Base-by-base conservation (phyloP, 2,888 invertebrate genomes). In the Entomobrya multifasciata region DNA sequence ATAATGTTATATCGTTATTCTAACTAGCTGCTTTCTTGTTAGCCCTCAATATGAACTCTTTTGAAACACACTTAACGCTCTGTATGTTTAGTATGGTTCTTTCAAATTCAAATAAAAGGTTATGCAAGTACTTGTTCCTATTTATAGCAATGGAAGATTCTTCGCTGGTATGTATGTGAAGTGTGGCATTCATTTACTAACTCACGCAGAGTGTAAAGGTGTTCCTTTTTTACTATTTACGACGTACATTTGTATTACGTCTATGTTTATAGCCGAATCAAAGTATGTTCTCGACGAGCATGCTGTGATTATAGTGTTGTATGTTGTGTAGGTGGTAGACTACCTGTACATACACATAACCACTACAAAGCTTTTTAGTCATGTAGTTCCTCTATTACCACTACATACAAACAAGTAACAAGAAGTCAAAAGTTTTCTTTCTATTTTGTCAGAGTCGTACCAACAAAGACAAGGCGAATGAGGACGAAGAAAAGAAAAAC, bases 211-310 rank as follows among this genome's bases (percentile, higher is more conserved):
- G 72, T 30, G 55, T 15, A 55, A 17, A 52, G 15, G 47, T 57
- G 36, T 57, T 65, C 17, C 49, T 74, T 44, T 30, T n/a, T n/a
- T 52, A 15, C n/a, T 20, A 27, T 67, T 70, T 57, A 85, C 78
- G 44, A 11, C 70, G 15, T 62, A 52, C 55, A 80, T 79, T 86
- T 70, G 41, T 52, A 87, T 70, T 65, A 78, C 49, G 60, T 82
- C 82, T 25, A 72, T 78, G 36, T 82, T 87, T 70, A 41, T 62
- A 78, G 79, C 62, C 83, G 55, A 72, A 78, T 83, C 78, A 70
- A 80, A 77, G 57, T 25, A 55, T 62, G 44, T 44, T 72, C 36
- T 60, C 30, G n/a, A n/a, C n/a, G 11, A 67, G 74, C 44, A 36
- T 6, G 22, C 74, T 52, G 49, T 87, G 86, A 87, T 87, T 81